phyloP scores from a whole-genome alignment of 2,797 vertebrate species.

The Coregonus ussuriensis region DNA sequence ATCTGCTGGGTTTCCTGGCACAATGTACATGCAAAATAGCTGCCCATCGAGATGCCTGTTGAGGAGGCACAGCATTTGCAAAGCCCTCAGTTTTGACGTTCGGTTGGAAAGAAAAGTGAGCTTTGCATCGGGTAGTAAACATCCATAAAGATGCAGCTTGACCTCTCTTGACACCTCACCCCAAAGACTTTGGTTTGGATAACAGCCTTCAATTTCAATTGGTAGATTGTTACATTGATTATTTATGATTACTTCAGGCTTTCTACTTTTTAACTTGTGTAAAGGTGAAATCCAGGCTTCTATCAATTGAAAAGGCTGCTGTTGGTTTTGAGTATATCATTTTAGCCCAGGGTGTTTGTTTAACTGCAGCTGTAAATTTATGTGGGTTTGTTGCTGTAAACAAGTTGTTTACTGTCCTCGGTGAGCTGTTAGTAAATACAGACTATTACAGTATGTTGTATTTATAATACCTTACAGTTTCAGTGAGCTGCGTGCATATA shows the following conservation, averaged over 20 bases:
- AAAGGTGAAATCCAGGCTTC: background rate
- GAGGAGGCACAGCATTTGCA: background rate
- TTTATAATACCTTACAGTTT: background rate
- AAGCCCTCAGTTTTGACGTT: background rate
- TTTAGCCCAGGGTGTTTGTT: background rate
- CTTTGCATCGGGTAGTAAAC: background rate
- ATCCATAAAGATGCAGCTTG: background rate
- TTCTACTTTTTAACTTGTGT: background rate
- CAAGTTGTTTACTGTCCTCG: background rate
- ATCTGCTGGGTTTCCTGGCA: constrained; percentile 3
- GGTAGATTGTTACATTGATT: background rate
- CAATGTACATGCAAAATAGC: background rate
- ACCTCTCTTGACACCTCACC: background rate
- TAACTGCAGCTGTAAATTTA: background rate
- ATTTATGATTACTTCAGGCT: background rate
- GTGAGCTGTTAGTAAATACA: background rate
- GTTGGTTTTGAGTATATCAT: background rate
- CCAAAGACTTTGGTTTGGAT: background rate
- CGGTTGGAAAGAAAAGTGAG: background rate
- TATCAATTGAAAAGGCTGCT: background rate
- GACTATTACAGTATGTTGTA: background rate
- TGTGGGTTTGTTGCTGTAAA: background rate
- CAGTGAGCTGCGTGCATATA: background rate
- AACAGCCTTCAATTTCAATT: background rate
- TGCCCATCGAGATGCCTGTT: background rate